Conservation (phyloP, 2,797 vertebrate genomes). For the Diplodus sargus region DNA sequence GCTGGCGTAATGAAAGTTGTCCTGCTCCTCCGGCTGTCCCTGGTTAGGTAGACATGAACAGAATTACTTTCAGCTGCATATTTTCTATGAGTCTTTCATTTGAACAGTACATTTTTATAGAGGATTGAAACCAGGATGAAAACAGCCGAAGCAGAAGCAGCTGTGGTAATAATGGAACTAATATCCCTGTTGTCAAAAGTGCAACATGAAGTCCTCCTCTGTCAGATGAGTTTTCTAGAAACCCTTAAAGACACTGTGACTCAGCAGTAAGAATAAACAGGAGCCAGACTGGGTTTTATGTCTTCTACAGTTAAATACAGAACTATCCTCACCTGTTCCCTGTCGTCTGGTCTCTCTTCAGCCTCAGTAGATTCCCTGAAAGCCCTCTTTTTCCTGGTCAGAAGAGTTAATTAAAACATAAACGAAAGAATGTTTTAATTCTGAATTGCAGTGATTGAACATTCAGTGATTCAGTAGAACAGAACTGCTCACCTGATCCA, state of each 20-base stretch:
- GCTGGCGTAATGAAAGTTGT: slow-evolving; percentile 12
- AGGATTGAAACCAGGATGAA: background rate
- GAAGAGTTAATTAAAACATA: background rate
- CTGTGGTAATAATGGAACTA: background rate
- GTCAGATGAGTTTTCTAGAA: background rate
- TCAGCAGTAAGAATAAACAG: background rate
- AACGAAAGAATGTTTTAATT: no score
- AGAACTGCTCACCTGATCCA: slow-evolving; percentile 19
- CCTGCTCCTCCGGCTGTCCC: slow-evolving; percentile 3
- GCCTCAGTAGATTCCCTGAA: background rate
- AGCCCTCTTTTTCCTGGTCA: slow-evolving; percentile 18
- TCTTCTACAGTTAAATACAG: no score
- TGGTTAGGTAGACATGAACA: background rate
- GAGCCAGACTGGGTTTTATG: background rate
- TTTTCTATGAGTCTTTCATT: background rate
- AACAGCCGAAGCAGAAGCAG: background rate
- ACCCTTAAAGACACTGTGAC: background rate
- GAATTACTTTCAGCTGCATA: background rate
- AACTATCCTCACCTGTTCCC: slow-evolving; percentile 23
- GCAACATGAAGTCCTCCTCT: background rate
- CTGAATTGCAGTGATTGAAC: background rate
- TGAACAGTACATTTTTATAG: background rate
- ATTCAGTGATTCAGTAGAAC: background rate
- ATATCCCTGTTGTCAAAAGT: background rate
- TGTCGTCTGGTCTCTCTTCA: background rate